Conservation (phyloP, 2,888 invertebrate species). For the Bombyx huttoni region DNA sequence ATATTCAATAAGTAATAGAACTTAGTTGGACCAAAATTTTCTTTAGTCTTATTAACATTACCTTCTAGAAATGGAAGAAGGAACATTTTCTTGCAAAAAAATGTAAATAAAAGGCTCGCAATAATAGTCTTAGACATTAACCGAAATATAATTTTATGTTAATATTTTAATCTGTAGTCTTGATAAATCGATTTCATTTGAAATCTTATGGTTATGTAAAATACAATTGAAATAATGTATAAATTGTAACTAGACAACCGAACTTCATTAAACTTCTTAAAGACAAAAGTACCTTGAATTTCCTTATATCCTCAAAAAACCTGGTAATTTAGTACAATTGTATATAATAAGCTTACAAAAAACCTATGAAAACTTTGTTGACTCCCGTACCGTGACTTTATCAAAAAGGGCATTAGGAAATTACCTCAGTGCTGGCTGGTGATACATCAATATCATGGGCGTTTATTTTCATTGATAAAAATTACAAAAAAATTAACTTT, state of each 20-base stretch:
- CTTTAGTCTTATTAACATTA: constrained; percentile 45
- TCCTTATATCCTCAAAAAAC: background rate
- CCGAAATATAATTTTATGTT: constrained; percentile 42
- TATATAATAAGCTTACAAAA: too few species aligned
- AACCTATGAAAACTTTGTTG: too few species aligned
- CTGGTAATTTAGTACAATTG: too few species aligned
- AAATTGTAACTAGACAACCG: constrained; percentile 67
- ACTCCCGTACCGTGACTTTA: too few species aligned
- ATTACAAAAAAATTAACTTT: too few species aligned
- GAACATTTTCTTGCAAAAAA: constrained; percentile 47
- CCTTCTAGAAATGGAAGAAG: constrained; percentile 28
- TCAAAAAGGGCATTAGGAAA: too few species aligned
- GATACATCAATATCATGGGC: too few species aligned
- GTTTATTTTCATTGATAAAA: too few species aligned
- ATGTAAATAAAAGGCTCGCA: constrained; percentile 61
- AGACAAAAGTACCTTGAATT: constrained; percentile 19
- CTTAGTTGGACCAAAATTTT: constrained; percentile 72
- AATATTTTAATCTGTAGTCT: constrained; percentile 59
- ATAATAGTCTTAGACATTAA: constrained; percentile 57
- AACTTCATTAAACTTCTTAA: constrained; percentile 70
- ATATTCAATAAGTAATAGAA: constrained; percentile 62
- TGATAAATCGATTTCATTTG: constrained; percentile 32
- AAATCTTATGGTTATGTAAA: constrained; percentile 33
- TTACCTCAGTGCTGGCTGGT: too few species aligned
- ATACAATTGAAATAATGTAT: constrained; percentile 48